These are phyloP conservation scores for Schlechtendalia chinensis DNA, from an alignment of 1,140 invertebrate species.

Conservation along the genomic window DNA sequence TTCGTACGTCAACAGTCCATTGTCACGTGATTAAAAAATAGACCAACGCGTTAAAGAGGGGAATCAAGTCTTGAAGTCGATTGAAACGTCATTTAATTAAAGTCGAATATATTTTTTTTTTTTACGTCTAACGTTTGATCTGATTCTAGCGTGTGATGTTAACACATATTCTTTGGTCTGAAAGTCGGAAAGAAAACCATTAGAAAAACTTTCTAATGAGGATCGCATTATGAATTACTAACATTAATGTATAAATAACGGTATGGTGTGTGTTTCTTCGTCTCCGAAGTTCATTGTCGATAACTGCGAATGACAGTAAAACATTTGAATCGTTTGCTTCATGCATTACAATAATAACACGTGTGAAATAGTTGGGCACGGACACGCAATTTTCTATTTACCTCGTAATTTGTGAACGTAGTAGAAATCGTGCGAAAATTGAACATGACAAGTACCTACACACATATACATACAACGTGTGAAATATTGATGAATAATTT, in stretches of 20 bases:
- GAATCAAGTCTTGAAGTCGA: too few relatives aligned
- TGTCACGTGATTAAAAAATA: too few relatives aligned
- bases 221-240: neutral
- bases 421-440: constrained; percentile 12
- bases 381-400: neutral
- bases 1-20: too few relatives aligned
- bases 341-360: neutral
- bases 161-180: too few relatives aligned
- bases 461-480: neutral
- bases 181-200: neutral
- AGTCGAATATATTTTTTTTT: too few relatives aligned
- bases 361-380: neutral
- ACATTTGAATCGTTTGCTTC: neutral
- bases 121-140: too few relatives aligned
- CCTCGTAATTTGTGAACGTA: neutral
- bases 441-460: too few relatives aligned
- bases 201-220: neutral
- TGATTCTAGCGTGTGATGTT: too few relatives aligned
- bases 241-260: neutral
- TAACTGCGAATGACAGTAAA: neutral
- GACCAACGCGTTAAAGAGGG: too few relatives aligned
- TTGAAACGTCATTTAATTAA: too few relatives aligned
- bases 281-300: neutral
- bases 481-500: neutral
- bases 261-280: neutral